Evolutionary conservation across 2,797 vertebrate genomes (phyloP), one percentile per base, ranked within the genome.

Genomic region (Hemibagrus guttatus): DNA sequence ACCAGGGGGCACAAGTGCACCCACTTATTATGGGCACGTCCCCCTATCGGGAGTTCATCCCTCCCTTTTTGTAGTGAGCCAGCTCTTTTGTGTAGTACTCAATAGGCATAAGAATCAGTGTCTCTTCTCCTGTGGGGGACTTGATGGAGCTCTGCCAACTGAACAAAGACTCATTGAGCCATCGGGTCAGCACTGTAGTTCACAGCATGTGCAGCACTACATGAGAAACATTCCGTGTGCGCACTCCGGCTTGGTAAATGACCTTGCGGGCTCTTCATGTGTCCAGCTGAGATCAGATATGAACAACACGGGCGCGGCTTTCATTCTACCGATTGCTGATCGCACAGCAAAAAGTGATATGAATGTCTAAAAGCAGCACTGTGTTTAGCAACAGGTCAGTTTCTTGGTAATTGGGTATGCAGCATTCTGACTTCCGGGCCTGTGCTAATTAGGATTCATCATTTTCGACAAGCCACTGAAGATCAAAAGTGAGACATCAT

Each of bases 121-220:
- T 81, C 85, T 81, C 86, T 72, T 19, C 28, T 2, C 75, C 85
- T 84, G 83, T 11, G 26, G 86, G 83, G 88, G 42, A 56, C 39
- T 58, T 49, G 23, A 28, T 39, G 26, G 74, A 49, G 64, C 75
- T 64, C 72, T 66, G n/a, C 82, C 68, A 35, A 64, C 61, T 23
- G 74, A 89, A 91, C 90, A 91, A 91, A 89, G 90, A 84, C 80
- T 83, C 64, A 89, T 90, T 91, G 85, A 89, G 76, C 59, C 56
- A 35, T 49, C 49, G 52, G 52, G 35, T n/a, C 63, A 14, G 21
- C 52, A 59, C 66, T 49, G 61, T 42, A 49, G 76, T 28, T 68
- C 71, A 42, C 28, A 28, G 66, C 71, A 42, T 26, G 80, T 66
- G 83, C 68, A 75, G 78, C 61, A 71, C 26, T 71, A 69, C 87